Conservation (phyloP, 1,140 invertebrate genomes). For the Batillaria attramentaria region DNA sequence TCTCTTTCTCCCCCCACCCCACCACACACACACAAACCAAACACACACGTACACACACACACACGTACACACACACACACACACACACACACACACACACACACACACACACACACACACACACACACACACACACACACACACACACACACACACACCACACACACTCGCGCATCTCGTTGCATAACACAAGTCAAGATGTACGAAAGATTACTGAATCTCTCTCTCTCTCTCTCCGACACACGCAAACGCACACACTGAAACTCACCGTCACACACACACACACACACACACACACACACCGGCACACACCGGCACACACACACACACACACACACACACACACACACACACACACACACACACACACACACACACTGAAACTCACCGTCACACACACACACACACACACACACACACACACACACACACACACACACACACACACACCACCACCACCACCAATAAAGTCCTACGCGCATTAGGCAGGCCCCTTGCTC, state of each 20-base stretch:
- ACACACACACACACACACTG: background rate
- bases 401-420: background rate
- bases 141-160: background rate
- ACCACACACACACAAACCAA: background rate
- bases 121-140: conserved; percentile 2
- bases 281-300: background rate
- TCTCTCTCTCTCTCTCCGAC: background rate
- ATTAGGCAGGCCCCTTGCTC: too few species aligned
- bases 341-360: background rate
- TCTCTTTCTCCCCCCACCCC: background rate
- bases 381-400: background rate
- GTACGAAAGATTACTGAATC: background rate
- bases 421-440: conserved; percentile 6
- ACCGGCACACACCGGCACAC: background rate
- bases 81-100: background rate
- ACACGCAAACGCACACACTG: background rate
- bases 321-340: conserved; percentile 9
- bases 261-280: background rate
- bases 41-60: background rate
- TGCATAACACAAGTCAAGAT: background rate
- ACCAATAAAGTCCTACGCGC: too few species aligned
- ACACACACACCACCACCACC: conserved; percentile 2
- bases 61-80: background rate
- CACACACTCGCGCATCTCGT: background rate
- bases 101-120: background rate